Conservation (phyloP, 2,888 invertebrate species). For the Cephus sareptanus region DNA sequence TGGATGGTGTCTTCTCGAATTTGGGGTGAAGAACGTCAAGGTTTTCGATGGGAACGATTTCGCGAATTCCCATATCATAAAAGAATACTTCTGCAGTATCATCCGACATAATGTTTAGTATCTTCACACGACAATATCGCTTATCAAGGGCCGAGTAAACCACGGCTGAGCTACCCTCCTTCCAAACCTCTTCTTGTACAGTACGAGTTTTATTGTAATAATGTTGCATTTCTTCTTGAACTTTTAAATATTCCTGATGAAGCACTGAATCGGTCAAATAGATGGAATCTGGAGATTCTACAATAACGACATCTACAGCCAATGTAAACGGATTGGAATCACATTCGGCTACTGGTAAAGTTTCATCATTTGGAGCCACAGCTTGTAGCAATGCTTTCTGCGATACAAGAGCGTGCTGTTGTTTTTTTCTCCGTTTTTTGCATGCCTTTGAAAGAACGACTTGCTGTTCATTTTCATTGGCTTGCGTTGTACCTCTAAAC, state of each 20-base stretch:
- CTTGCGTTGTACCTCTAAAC: not conserved
- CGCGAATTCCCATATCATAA: constrained; percentile 74
- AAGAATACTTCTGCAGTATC: constrained; percentile 71
- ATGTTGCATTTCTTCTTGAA: constrained; percentile 70
- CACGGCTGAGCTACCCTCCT: constrained; percentile 68
- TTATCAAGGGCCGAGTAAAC: constrained; percentile 67
- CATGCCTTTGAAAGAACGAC: not conserved
- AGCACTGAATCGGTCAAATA: constrained; percentile 70
- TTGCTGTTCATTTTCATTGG: not conserved
- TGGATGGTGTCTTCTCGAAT: constrained; percentile 69
- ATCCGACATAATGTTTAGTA: constrained; percentile 63
- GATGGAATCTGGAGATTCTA: constrained; percentile 71
- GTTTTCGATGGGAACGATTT: constrained; percentile 65
- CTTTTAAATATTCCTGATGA: constrained; percentile 65
- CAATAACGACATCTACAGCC: constrained; percentile 68
- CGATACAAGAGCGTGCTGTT: not conserved
- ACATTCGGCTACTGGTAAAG: not conserved
- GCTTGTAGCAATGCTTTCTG: not conserved
- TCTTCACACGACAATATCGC: constrained; percentile 75
- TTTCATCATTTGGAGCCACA: not conserved
- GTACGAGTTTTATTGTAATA: constrained; percentile 63
- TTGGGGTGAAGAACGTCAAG: constrained; percentile 69
- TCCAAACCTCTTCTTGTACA: constrained; percentile 63
- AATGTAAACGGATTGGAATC: constrained; percentile 65
- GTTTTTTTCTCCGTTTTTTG: not conserved